These are phyloP conservation scores for Drosophila anceps DNA, from an alignment of 2,888 invertebrate genomes.

Conservation along the genomic window DNA sequence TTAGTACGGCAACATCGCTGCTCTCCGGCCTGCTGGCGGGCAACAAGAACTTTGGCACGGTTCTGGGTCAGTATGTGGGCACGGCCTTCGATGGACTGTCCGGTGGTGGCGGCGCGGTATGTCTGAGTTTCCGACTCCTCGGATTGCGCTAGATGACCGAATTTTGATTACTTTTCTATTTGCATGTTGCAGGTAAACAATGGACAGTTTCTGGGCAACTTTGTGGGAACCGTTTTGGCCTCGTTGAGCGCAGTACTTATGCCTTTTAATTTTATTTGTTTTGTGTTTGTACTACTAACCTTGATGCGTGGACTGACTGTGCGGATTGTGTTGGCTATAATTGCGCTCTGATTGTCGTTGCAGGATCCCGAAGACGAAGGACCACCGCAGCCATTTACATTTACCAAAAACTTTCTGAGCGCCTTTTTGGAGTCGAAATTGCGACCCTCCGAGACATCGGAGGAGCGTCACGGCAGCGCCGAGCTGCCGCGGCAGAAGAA, in stretches of 20 bases:
- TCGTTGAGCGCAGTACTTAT: slow-evolving; percentile 85
- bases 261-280: slow-evolving; percentile 19
- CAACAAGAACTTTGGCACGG: slow-evolving; percentile 84
- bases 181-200: slow-evolving; percentile 81
- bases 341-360: slow-evolving; percentile 22
- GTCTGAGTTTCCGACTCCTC: not conserved
- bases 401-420: slow-evolving; percentile 79
- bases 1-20: slow-evolving; percentile 82
- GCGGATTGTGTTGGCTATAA: not conserved
- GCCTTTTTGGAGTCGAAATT: slow-evolving; percentile 82
- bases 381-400: slow-evolving; percentile 82
- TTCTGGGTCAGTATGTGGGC: slow-evolving; percentile 84
- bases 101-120: slow-evolving; percentile 85
- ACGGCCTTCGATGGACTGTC: slow-evolving; percentile 84
- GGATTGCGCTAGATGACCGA: not conserved
- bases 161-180: not conserved
- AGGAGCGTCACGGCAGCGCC: slow-evolving; percentile 64
- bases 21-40: slow-evolving; percentile 83
- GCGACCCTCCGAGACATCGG: slow-evolving; percentile 67
- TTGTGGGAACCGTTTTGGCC: slow-evolving; percentile 84
- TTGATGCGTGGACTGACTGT: not conserved
- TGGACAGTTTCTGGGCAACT: slow-evolving; percentile 84
- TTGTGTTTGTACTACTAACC: slow-evolving; percentile 57
- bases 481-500: slow-evolving; percentile 44
- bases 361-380: slow-evolving; percentile 85